Percentiles rank a stretch among this genome's conserved stretches.
These are phyloP conservation scores for Connochaetes taurinus DNA, from an alignment of 2,113 vertebrate genomes.

Conservation along the genomic window DNA sequence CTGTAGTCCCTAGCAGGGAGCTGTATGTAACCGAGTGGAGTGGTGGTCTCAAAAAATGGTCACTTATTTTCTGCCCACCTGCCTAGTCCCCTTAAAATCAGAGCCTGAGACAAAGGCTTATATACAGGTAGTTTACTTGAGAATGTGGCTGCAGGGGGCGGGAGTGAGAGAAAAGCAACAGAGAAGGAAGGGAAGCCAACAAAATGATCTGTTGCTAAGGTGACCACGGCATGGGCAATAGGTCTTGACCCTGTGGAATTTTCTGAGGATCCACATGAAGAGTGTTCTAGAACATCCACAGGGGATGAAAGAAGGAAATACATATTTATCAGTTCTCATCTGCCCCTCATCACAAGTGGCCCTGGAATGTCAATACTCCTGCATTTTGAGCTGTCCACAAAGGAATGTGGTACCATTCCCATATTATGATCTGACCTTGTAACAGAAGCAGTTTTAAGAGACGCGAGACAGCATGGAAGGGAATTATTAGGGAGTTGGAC, in stretches of 20 bases:
- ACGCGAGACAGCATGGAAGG: background rate
- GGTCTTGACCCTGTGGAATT: background rate
- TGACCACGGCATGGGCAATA: background rate
- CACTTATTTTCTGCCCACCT: background rate
- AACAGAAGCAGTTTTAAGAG: background rate
- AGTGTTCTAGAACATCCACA: background rate
- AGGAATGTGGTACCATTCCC: background rate
- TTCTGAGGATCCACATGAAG: background rate
- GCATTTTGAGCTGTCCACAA: background rate
- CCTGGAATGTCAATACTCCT: background rate
- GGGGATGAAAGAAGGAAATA: background rate
- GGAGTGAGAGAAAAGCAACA: background rate
- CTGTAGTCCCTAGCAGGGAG: background rate
- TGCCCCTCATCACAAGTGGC: background rate
- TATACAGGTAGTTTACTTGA: background rate
- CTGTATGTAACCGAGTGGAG: background rate
- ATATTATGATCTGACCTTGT: background rate
- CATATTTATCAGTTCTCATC: background rate
- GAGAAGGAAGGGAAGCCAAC: background rate
- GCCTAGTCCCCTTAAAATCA: background rate
- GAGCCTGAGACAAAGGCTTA: background rate
- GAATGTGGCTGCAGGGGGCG: background rate
- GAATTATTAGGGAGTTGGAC: background rate
- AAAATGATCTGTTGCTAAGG: background rate
- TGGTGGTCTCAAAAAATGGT: background rate